Conservation (phyloP, 2,888 invertebrate genomes). For the Merodon equestris region DNA sequence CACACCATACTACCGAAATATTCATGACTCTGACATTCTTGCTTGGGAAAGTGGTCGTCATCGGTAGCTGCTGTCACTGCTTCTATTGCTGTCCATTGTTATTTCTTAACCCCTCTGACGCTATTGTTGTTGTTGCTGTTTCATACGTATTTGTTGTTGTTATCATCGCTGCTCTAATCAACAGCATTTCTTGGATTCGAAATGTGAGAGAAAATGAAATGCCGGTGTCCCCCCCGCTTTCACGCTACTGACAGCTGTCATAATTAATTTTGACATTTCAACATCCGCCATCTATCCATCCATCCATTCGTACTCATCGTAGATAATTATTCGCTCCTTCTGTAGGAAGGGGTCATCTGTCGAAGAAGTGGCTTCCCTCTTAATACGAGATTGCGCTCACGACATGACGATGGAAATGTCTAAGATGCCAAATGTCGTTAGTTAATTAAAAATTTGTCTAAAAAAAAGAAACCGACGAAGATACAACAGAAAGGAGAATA, state of each 20-base stretch:
- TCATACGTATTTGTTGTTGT: conserved; percentile 36
- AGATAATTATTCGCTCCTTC: conserved; percentile 2
- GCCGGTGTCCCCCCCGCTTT: conserved; percentile 27
- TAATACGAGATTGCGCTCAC: not conserved
- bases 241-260: conserved; percentile 78
- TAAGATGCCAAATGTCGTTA: conserved; percentile 65
- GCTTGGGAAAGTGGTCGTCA: conserved; percentile 37
- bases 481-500: conserved; percentile 8
- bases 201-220: too few relatives aligned
- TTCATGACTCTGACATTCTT: conserved; percentile 43
- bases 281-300: conserved; percentile 66
- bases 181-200: conserved; percentile 42
- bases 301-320: too few relatives aligned
- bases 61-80: conserved; percentile 33
- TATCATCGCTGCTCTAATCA: conserved; percentile 60
- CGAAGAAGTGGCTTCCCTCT: not conserved
- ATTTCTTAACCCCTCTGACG: conserved; percentile 18
- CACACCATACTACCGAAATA: not conserved
- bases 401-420: conserved; percentile 55
- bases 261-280: conserved; percentile 78
- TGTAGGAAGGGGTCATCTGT: conserved; percentile 41
- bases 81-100: conserved; percentile 28
- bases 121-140: conserved; percentile 37
- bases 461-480: conserved; percentile 3
- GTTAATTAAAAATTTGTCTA: conserved; percentile 64